These are phyloP conservation scores for Scotopteryx bipunctaria DNA, from an alignment of 2,888 invertebrate genomes.

Conservation along the genomic window DNA sequence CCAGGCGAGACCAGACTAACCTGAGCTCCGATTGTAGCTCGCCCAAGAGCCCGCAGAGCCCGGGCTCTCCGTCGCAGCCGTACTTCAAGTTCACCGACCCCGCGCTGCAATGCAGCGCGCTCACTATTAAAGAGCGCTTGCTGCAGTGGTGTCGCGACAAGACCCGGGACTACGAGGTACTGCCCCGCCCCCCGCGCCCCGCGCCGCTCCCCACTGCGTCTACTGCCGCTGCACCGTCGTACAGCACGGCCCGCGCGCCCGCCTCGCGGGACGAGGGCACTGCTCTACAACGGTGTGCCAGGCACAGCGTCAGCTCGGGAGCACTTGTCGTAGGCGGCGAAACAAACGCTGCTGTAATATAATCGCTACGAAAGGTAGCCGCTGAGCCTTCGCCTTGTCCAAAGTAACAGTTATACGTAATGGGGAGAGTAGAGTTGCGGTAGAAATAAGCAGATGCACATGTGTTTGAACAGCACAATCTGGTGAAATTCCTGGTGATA, in stretches of 20 bases:
- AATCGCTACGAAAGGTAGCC: background rate
- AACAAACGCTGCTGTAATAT: constrained; percentile 14
- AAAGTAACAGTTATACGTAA: constrained; percentile 8
- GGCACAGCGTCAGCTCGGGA: too few species aligned
- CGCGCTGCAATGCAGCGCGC: constrained; percentile 94
- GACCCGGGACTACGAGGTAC: constrained; percentile 98
- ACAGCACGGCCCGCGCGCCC: background rate
- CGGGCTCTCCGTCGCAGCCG: constrained; percentile 86
- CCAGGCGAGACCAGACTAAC: constrained; percentile 59
- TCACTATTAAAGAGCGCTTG: constrained; percentile 97
- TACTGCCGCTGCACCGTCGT: background rate
- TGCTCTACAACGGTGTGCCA: too few species aligned
- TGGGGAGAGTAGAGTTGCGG: constrained; percentile 47
- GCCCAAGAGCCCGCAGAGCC: constrained; percentile 87
- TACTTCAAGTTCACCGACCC: constrained; percentile 96
- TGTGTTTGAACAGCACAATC: constrained; percentile 33
- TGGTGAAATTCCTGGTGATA: constrained; percentile 21
- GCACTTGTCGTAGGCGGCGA: background rate
- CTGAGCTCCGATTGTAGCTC: constrained; percentile 85
- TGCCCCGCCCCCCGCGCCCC: constrained; percentile 41
- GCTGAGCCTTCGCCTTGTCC: constrained; percentile 11
- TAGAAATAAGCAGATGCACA: constrained; percentile 45
- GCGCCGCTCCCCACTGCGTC: constrained; percentile 47
- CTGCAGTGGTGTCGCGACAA: constrained; percentile 98
- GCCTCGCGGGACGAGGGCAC: too few species aligned